Evolutionary conservation across 2,113 vertebrate species (phyloP).

Genomic region (Chlorocebus sabaeus): DNA sequence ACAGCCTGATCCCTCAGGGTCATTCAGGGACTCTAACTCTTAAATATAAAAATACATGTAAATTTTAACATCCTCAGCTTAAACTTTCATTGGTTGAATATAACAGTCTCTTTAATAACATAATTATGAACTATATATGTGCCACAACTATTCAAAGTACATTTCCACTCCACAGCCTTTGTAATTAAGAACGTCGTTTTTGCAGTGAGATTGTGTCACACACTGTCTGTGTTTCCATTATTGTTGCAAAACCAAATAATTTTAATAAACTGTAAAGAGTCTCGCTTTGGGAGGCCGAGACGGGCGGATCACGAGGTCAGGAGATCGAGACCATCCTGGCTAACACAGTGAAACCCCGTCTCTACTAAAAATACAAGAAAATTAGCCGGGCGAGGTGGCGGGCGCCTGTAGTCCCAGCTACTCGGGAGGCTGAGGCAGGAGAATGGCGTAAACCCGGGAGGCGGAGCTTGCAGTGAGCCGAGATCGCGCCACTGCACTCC

Average conservation of each 20-base stretch:
- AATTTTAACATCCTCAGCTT: neutral
- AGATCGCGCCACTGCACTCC: no score
- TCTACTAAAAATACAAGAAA: no score
- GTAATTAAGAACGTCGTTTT: conserved; percentile 14
- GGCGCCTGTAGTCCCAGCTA: no score
- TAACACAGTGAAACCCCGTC: no score
- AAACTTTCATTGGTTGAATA: neutral
- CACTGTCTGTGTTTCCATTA: neutral
- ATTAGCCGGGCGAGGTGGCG: no score
- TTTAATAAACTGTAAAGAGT: neutral
- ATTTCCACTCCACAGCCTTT: neutral
- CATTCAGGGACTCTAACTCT: neutral
- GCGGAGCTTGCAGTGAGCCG: no score
- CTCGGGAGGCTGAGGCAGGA: no score
- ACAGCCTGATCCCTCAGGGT: neutral
- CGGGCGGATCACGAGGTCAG: no score
- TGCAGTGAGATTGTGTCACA: neutral
- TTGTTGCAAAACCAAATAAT: neutral
- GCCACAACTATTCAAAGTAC: neutral
- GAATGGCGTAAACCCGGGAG: no score
- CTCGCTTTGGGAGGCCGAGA: no score
- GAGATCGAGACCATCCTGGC: no score
- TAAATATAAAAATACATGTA: neutral
- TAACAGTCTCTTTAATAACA: neutral
- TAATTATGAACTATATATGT: neutral